phyloP scores from a whole-genome alignment of 2,797 vertebrate species.

The Paramormyrops hopkinsi region DNA sequence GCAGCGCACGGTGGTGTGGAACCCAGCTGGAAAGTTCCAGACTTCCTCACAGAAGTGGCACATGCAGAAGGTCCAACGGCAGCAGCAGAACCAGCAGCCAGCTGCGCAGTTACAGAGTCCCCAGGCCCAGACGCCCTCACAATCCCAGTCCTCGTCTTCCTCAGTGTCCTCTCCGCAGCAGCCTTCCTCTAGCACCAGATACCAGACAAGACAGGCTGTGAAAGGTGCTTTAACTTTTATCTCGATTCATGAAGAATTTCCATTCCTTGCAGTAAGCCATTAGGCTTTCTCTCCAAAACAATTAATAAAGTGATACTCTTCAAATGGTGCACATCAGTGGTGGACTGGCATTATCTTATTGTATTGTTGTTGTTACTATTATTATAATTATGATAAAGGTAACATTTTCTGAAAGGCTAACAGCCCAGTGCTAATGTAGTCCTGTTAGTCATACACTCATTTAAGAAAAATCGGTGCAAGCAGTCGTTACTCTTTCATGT shows the following conservation, averaged over 20 bases:
- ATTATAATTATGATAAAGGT: neutral
- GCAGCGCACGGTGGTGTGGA: slow-evolving; percentile 86
- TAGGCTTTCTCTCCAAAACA: neutral
- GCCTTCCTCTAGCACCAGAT: slow-evolving; percentile 85
- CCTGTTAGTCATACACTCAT: neutral
- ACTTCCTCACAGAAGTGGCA: slow-evolving; percentile 95
- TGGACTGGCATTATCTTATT: neutral
- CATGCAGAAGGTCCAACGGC: slow-evolving; percentile 86
- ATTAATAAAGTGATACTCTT: neutral
- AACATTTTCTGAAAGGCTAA: neutral
- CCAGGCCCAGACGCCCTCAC: slow-evolving; percentile 36
- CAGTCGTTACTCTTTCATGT: neutral
- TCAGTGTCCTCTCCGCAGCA: slow-evolving; percentile 58
- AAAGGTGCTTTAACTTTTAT: slow-evolving; percentile 70
- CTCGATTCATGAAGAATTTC: neutral
- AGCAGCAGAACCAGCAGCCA: slow-evolving; percentile 65
- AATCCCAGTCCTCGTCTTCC: slow-evolving; percentile 42
- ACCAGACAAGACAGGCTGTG: slow-evolving; percentile 92
- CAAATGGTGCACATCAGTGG: neutral
- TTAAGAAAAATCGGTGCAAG: neutral
- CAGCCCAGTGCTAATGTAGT: neutral
- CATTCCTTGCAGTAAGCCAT: neutral
- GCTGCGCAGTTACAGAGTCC: slow-evolving; percentile 28
- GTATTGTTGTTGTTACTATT: neutral
- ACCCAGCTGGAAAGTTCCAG: slow-evolving; percentile 85